Conservation (phyloP, 2,113 vertebrate species). For the Gopherus evgoodei region DNA sequence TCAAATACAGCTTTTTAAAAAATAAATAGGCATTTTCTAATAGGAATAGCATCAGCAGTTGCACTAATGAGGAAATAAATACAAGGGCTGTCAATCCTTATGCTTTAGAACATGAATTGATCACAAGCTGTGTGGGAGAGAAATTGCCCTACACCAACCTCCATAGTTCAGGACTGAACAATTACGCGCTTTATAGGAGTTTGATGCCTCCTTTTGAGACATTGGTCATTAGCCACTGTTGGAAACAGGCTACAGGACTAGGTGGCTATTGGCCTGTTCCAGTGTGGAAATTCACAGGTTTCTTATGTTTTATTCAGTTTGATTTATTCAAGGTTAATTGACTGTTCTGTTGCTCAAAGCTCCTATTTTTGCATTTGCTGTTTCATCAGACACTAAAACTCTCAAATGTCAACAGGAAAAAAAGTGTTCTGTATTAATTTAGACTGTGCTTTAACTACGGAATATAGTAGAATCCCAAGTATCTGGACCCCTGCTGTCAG, state of each 20-base stretch:
- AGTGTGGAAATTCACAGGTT: not conserved
- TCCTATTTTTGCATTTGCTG: slow-evolving; percentile 21
- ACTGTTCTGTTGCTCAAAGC: slow-evolving; percentile 2
- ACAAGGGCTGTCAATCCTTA: not conserved
- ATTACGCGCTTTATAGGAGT: slow-evolving; percentile 17
- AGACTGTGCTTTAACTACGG: not conserved
- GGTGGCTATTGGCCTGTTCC: not conserved
- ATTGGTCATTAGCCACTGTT: not conserved
- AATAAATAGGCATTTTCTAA: not conserved
- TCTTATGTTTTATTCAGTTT: not conserved
- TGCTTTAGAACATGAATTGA: not conserved
- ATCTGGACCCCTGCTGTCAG: not conserved
- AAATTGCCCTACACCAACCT: not conserved
- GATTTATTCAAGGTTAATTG: slow-evolving; percentile 55
- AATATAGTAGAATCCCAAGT: not conserved
- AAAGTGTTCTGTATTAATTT: accelerated
- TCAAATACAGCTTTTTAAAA: not conserved
- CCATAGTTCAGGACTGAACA: not conserved
- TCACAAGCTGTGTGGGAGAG: not conserved
- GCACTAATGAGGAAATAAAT: not conserved
- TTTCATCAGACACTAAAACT: not conserved
- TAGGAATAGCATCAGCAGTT: not conserved
- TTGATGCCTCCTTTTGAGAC: not conserved
- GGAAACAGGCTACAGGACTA: not conserved
- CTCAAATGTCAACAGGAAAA: slow-evolving; percentile 35